Conservation (phyloP, 2,888 invertebrate genomes). For the Ectemnius lituratus region DNA sequence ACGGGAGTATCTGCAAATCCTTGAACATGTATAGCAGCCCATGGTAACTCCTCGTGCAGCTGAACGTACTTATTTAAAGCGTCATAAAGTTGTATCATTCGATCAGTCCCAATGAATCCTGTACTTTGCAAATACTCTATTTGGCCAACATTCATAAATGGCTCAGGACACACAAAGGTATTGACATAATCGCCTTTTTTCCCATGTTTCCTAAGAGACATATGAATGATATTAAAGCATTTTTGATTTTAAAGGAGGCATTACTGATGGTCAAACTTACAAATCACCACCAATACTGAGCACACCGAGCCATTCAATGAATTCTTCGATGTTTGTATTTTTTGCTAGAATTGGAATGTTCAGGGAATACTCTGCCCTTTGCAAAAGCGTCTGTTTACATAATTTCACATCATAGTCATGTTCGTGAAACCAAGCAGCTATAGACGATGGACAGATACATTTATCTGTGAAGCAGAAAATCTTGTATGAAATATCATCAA, state of each 20-base stretch:
- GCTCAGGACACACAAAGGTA: conserved; percentile 75
- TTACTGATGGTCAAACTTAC: conserved; percentile 57
- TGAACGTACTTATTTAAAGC: conserved; percentile 68
- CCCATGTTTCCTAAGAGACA: conserved; percentile 62
- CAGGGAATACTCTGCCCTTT: conserved; percentile 73
- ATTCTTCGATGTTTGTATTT: conserved; percentile 67
- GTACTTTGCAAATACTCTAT: conserved; percentile 77
- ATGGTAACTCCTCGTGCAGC: conserved; percentile 70
- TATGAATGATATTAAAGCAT: too few relatives aligned
- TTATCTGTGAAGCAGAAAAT: conserved; percentile 64
- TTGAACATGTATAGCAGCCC: conserved; percentile 80
- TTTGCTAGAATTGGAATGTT: conserved; percentile 76
- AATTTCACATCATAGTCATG: conserved; percentile 77
- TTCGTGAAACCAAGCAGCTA: conserved; percentile 80
- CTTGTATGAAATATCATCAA: conserved; percentile 3
- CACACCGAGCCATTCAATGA: conserved; percentile 81
- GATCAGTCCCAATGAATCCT: conserved; percentile 79
- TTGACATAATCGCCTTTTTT: conserved; percentile 73
- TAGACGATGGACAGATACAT: conserved; percentile 81
- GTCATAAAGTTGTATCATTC: conserved; percentile 74
- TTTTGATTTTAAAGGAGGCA: too few relatives aligned
- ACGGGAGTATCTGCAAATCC: conserved; percentile 81
- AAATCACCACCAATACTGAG: conserved; percentile 78
- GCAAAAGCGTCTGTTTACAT: conserved; percentile 75
- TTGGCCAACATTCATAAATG: conserved; percentile 70